These are phyloP conservation scores for Chinchilla lanigera DNA, from an alignment of 2,113 vertebrate species.

Conservation along the genomic window DNA sequence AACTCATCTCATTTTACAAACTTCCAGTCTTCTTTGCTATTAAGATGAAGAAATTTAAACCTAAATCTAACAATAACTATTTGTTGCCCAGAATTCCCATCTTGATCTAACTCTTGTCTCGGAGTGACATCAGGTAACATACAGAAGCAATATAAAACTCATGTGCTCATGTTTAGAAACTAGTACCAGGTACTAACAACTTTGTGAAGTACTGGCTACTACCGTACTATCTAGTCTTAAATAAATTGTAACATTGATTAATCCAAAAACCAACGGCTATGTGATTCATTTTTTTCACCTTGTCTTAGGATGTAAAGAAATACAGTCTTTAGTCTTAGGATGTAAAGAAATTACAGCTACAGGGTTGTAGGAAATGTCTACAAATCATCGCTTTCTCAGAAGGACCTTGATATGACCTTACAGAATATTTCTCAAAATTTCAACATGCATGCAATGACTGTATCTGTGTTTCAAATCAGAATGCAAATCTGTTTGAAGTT, in stretches of 20 bases:
- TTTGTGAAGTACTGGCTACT: not conserved
- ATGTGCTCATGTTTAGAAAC: not conserved
- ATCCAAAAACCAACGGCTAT: conserved; percentile 24
- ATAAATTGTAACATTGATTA: not conserved
- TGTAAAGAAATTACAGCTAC: not conserved
- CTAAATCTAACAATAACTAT: conserved; percentile 32
- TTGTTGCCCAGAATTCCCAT: not conserved
- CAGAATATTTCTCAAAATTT: not conserved
- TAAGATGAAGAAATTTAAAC: conserved; percentile 23
- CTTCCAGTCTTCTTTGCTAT: not conserved
- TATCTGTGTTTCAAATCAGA: not conserved
- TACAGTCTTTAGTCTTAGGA: not conserved
- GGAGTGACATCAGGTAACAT: conserved; percentile 15
- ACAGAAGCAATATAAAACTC: not conserved
- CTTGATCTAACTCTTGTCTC: not conserved
- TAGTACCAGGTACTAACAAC: not conserved
- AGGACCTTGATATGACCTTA: not conserved
- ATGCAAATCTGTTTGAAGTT: not conserved
- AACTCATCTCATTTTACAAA: not conserved
- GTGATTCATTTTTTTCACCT: not conserved
- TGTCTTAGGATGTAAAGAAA: not conserved
- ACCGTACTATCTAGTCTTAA: not conserved
- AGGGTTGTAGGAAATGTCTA: not conserved
- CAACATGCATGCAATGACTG: not conserved
- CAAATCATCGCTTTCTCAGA: not conserved